Evolutionary conservation across 2,113 vertebrate species (phyloP).

Genomic region (crab-eating macaque (Macaca fascicularis)): DNA sequence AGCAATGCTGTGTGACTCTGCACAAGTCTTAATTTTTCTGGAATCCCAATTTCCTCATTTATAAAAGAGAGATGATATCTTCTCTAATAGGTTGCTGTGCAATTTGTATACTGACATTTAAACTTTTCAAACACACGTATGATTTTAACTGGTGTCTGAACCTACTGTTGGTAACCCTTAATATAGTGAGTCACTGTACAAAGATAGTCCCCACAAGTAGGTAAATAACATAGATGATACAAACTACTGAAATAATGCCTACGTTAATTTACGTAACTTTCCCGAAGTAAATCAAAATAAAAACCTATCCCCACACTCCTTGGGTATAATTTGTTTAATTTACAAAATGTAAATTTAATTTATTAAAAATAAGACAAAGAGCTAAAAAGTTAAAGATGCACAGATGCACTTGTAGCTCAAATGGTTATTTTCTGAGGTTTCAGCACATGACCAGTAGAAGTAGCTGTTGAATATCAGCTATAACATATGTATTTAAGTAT

Average conservation of each 20-base stretch:
- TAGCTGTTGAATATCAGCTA: background rate
- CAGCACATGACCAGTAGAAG: background rate
- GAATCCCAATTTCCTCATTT: background rate
- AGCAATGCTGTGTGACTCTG: background rate
- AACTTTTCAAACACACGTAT: background rate
- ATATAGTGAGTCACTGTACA: background rate
- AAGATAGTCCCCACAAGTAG: background rate
- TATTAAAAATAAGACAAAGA: background rate
- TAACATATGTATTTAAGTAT: background rate
- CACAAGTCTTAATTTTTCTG: background rate
- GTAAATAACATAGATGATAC: background rate
- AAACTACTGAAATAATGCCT: background rate
- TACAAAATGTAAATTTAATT: background rate
- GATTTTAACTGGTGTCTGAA: background rate
- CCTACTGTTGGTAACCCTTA: background rate
- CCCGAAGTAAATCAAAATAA: background rate
- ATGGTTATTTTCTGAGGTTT: slow-evolving; percentile 29
- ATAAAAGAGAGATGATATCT: background rate
- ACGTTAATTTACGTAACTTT: background rate
- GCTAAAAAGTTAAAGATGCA: slow-evolving; percentile 28
- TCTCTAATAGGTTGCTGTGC: background rate
- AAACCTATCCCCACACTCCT: background rate
- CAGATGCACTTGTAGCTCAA: background rate
- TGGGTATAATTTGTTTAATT: background rate
- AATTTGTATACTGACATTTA: background rate